Base-by-base conservation (phyloP, 1,140 invertebrate species). In the Meloidogyne hapla region DNA sequence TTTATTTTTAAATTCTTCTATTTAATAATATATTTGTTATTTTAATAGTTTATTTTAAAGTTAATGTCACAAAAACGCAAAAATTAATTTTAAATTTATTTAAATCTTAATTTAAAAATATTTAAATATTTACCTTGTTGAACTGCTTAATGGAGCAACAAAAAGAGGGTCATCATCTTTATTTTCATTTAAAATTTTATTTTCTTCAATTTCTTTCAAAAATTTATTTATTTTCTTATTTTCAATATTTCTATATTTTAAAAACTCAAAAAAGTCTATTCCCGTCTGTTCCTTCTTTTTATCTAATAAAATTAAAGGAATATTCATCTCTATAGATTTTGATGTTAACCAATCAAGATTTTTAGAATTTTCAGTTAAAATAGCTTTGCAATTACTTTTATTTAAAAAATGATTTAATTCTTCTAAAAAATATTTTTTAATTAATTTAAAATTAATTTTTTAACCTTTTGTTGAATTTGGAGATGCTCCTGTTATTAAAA, bases 401-500 rank as follows among this genome's bases (percentile, higher is more conserved):
- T 33, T 42, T 21, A 67, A 18, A 67, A 38, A 67, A 42, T 33
- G 8, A 8, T 67, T 9, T 42, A 67, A 42, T 33, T 67, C 65
- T 42, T 67, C 65, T 67, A 42, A 67, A 67, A 67, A 25, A n/a
- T 25, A 38, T 18, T 33, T n/a, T n/a, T 38, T 21, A 42, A 65
- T 8, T 65, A 18, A 26, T 8, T 65, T n/a, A 28, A 38, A 15
- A n/a, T 18, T 8, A n/a, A n/a, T n/a, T n/a, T n/a, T 28, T 38
- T 38, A 67, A 67, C 65, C 65, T 67, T 23, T 33, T 18, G 28
- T 67, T 21, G 65, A 67, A 42, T 67, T 42, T n/a, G 65, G 65
- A 18, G 40, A 33, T 8, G 65, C 65, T 25, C 65, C 65, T 18
- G 65, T 38, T 42, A 67, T 18, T 42, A 42, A 42, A 33, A n/a